Percentiles rank a stretch among this genome's conserved stretches.
phyloP scores from a whole-genome alignment of 2,113 vertebrate genomes.

The Trachemys scripta region DNA sequence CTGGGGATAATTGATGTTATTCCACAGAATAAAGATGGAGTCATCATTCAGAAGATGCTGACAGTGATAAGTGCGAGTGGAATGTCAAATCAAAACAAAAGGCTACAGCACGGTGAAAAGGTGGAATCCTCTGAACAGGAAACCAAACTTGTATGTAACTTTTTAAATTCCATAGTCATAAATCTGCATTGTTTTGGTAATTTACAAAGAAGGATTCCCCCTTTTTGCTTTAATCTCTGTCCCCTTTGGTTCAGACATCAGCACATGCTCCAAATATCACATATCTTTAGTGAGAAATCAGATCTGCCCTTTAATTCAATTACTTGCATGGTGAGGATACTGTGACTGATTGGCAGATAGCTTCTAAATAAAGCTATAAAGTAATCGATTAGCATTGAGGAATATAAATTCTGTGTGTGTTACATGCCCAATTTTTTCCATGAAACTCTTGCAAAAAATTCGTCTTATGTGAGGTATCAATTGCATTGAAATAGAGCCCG shows the following conservation, averaged over 20 bases:
- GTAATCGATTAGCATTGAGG: background rate
- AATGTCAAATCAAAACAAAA: conserved; percentile 54
- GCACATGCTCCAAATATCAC: background rate
- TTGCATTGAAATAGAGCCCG: background rate
- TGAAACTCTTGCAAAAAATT: background rate
- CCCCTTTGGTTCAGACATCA: background rate
- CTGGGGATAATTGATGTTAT: conserved; percentile 26
- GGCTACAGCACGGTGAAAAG: background rate
- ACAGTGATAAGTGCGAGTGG: background rate
- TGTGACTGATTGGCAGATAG: background rate
- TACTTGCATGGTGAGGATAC: background rate
- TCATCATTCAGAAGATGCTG: conserved; percentile 45
- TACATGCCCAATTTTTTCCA: background rate
- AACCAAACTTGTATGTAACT: background rate
- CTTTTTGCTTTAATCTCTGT: background rate
- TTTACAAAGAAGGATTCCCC: background rate
- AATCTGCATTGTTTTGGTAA: background rate
- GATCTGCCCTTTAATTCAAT: accelerated
- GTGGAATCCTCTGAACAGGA: background rate
- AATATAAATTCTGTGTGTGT: background rate
- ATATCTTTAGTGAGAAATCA: background rate
- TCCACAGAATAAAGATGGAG: conserved; percentile 15
- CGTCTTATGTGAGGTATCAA: background rate
- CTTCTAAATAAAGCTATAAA: background rate
- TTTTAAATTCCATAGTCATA: background rate